Percentiles rank a stretch among this genome's conserved stretches.
Evolutionary conservation across 92 coral and sea anemone species (phyloP).

Genomic region (Micromussa lordhowensis): DNA sequence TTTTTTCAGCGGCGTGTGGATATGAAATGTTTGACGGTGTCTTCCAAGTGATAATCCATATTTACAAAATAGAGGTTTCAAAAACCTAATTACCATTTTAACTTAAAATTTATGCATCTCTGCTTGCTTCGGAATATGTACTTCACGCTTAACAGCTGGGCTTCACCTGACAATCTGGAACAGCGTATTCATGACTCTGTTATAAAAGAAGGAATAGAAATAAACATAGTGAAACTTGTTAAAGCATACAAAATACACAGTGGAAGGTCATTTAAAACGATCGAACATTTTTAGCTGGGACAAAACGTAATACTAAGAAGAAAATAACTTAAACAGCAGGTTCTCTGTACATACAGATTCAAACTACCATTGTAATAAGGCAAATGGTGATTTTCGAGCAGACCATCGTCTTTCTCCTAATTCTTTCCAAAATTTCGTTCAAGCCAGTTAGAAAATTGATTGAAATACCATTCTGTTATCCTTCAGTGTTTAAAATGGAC

Average conservation of each 20-base stretch:
- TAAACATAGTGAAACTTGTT: not conserved
- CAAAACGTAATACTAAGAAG: no score
- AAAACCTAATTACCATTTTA: not conserved
- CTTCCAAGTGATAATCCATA: not conserved
- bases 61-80: not conserved
- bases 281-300: no score
- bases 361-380: no score
- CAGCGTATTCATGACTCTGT: conserved; percentile 18
- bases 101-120: not conserved
- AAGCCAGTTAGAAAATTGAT: no score
- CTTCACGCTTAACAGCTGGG: conserved; percentile 5
- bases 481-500: no score
- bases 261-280: no score
- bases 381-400: not conserved
- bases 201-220: not conserved
- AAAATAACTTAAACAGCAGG: no score
- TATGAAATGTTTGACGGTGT: not conserved
- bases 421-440: not conserved
- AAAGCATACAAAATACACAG: no score
- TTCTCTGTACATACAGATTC: no score
- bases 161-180: not conserved
- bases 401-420: not conserved
- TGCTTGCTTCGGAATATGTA: not conserved
- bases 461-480: no score
- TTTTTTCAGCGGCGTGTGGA: not conserved